Evolutionary conservation across 2,888 invertebrate genomes (phyloP), one percentile per base, ranked within the genome.

Genomic region (Cryptus viduatorius): DNA sequence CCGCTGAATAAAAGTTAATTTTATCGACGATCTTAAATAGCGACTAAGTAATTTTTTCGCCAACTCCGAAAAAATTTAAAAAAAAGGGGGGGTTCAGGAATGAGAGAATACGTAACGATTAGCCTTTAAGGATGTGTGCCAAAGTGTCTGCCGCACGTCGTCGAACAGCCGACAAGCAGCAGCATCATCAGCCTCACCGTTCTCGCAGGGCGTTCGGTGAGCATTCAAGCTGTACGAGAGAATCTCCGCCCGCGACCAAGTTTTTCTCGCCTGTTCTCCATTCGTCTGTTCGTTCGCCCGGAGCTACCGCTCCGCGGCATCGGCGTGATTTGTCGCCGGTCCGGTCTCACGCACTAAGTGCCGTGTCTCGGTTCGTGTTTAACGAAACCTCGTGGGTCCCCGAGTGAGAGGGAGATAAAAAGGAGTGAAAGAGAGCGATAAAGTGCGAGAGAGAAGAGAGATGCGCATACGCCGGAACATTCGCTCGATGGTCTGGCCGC

Each of bases 131-230:
- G 72, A 79, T 71, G 72, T 68, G 79, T 83, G 83, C 79, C 79
- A 83, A 83, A 75, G 79, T 69, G 79, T 79, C 75, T 83, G 83
- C 75, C 79, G 75, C 73, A 75, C 75, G 64, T 71, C 29, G 75
- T 61, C 65, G 79, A 79, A 53, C 48, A 72, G n/a, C 59, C 48
- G 56, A 56, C n/a, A 4, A 42, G 42, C 61, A 44, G 61, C 46
- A 10, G 24, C 24, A 42, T 19, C 71, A 42, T 42, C 69, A 19
- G 69, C 46, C 42, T 59, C 56, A 42, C 72, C 42, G 42, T 29
- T 50, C 56, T 48, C 12, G 5, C 59, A 31, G 59, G 10, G n/a
- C 12, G 59, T 61, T 31, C 29, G 29, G 5, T 29, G 29, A 61
- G 56, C 19, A 24, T 61, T 31, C 16, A 16, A 42, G 37, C 14